These are phyloP conservation scores for Hirtodrosophila duncani DNA, from an alignment of 2,888 invertebrate genomes.

Conservation along the genomic window DNA sequence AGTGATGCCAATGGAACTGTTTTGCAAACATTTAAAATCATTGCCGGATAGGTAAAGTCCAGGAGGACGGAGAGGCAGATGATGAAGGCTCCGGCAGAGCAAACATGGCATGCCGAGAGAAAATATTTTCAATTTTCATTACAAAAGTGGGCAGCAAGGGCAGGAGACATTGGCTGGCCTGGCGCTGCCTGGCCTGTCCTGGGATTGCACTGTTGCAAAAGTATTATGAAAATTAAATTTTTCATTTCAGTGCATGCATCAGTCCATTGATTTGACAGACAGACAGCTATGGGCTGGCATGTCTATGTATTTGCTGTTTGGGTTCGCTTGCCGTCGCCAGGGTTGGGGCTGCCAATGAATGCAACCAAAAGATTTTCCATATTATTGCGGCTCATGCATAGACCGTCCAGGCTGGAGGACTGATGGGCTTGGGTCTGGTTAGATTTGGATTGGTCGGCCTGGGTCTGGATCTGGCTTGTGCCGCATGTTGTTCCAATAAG, in stretches of 20 bases:
- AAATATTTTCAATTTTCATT: slow-evolving; percentile 71
- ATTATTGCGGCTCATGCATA: slow-evolving; percentile 39
- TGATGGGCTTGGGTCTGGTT: neutral
- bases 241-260: slow-evolving; percentile 68
- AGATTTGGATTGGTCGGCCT: no score
- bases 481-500: slow-evolving; percentile 17
- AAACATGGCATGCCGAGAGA: slow-evolving; percentile 53
- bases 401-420: slow-evolving; percentile 16
- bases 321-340: no score
- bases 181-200: slow-evolving; percentile 8
- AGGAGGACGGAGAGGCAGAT: slow-evolving; percentile 11
- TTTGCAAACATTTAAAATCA: slow-evolving; percentile 44
- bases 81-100: slow-evolving; percentile 15
- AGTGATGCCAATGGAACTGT: slow-evolving; percentile 53
- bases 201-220: slow-evolving; percentile 46
- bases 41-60: slow-evolving; percentile 15
- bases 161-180: neutral
- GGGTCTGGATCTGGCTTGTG: neutral
- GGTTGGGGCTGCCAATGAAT: slow-evolving; percentile 46
- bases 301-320: neutral
- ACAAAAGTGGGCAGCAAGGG: slow-evolving; percentile 44
- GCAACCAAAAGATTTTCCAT: slow-evolving; percentile 48
- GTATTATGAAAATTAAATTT: slow-evolving; percentile 72
- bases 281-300: neutral
- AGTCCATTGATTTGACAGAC: slow-evolving; percentile 18